Conservation (phyloP, 2,888 invertebrate genomes). For the Anoncus sp. region DNA sequence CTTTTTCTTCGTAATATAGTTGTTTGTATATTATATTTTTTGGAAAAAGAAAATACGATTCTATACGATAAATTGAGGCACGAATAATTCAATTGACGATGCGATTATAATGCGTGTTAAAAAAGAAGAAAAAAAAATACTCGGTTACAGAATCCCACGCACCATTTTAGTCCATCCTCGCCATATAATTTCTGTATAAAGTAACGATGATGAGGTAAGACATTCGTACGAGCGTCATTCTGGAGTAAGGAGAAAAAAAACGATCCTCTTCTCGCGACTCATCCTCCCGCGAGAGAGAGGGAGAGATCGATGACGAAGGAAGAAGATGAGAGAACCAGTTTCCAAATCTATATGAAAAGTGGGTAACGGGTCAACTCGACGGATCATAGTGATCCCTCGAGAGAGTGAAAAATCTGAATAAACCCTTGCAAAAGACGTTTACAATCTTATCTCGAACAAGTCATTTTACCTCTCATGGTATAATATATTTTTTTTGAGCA, state of each 20-base stretch:
- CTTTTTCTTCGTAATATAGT: no score
- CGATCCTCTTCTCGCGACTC: no score
- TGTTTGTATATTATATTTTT: no score
- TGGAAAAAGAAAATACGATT: no score
- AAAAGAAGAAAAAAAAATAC: no score
- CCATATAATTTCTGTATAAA: no score
- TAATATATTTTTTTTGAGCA: constrained; percentile 30
- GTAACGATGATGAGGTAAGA: no score
- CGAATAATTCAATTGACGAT: no score
- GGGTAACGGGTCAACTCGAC: constrained; percentile 44
- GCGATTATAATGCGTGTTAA: no score
- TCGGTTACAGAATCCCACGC: no score
- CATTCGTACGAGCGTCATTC: no score
- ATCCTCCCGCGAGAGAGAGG: background rate
- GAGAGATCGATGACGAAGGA: background rate
- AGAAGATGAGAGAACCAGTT: constrained; percentile 36
- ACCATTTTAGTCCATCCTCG: constrained; percentile 55
- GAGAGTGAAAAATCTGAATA: constrained; percentile 39
- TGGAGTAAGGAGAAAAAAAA: background rate
- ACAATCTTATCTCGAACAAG: constrained; percentile 34
- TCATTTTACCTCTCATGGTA: constrained; percentile 28
- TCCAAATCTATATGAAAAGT: constrained; percentile 50
- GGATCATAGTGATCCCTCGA: constrained; percentile 38
- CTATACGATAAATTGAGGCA: no score
- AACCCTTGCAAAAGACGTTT: constrained; percentile 36